Evolutionary conservation across 2,888 invertebrate species (phyloP).

Genomic region (Sialis lutaria): DNA sequence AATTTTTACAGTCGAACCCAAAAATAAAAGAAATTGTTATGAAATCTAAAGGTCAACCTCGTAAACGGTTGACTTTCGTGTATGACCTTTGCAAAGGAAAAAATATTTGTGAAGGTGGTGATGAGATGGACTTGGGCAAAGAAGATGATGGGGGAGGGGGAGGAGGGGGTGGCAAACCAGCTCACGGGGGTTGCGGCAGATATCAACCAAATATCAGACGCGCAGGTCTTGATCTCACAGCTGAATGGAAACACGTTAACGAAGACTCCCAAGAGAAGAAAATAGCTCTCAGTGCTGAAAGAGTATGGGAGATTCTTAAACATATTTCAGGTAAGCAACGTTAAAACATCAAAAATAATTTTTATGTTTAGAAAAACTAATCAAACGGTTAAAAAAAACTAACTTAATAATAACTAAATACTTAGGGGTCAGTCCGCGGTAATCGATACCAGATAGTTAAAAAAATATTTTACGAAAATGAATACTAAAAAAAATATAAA

Average conservation of each 20-base stretch:
- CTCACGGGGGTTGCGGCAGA: slow-evolving; percentile 92
- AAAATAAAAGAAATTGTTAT: slow-evolving; percentile 87
- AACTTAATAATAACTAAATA: too few species aligned
- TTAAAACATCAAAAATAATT: not conserved
- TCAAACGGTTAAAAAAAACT: too few species aligned
- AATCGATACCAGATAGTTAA: too few species aligned
- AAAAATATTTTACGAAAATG: too few species aligned
- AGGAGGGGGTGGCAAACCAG: slow-evolving; percentile 28
- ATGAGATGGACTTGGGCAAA: slow-evolving; percentile 87
- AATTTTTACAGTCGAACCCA: slow-evolving; percentile 54
- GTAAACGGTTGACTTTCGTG: slow-evolving; percentile 85
- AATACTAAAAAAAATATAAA: too few species aligned
- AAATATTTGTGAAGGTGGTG: slow-evolving; percentile 95
- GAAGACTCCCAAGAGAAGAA: slow-evolving; percentile 98
- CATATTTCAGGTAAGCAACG: slow-evolving; percentile 49
- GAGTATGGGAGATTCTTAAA: slow-evolving; percentile 94
- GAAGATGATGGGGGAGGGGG: slow-evolving; percentile 42
- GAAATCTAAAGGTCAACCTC: slow-evolving; percentile 92
- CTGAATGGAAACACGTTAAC: slow-evolving; percentile 98
- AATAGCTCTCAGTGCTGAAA: slow-evolving; percentile 81
- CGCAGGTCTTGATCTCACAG: slow-evolving; percentile 79
- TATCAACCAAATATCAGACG: slow-evolving; percentile 89
- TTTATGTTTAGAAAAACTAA: not conserved
- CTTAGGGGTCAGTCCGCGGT: too few species aligned
- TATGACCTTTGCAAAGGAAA: slow-evolving; percentile 98